These are phyloP conservation scores for Melopsittacus undulatus DNA, from an alignment of 2,797 vertebrate genomes.

Conservation along the genomic window DNA sequence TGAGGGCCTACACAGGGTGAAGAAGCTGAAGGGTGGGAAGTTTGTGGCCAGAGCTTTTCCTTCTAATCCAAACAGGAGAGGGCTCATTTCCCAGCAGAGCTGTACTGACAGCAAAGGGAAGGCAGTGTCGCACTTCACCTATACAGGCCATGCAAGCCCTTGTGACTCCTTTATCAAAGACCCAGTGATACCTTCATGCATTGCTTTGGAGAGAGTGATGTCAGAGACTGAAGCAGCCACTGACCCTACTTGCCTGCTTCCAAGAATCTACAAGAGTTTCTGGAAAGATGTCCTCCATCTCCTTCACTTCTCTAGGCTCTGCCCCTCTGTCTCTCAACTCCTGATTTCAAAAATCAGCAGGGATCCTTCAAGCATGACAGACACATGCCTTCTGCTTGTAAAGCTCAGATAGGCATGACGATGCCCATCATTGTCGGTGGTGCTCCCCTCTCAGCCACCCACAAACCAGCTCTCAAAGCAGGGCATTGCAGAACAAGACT, in stretches of 20 bases:
- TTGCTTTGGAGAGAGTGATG: conserved; percentile 20
- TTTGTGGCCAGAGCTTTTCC: neutral
- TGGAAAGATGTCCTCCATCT: neutral
- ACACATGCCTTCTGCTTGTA: neutral
- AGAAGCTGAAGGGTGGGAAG: neutral
- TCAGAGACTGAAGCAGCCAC: neutral
- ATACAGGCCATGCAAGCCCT: neutral
- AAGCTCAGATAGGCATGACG: neutral
- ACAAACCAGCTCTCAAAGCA: conserved; percentile 8
- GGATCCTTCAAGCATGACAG: neutral
- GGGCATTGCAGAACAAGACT: neutral
- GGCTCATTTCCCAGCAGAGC: neutral
- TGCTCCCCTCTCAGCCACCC: neutral
- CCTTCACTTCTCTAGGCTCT: neutral
- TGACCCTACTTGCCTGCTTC: neutral
- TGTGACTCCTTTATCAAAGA: neutral
- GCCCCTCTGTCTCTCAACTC: neutral
- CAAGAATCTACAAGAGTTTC: neutral
- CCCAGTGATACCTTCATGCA: neutral
- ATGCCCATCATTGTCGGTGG: neutral
- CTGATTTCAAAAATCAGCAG: neutral
- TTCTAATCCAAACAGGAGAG: neutral
- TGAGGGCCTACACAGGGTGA: neutral
- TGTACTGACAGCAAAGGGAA: neutral
- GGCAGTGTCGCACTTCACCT: neutral